These are phyloP conservation scores for Neodiprion virginianus DNA, from an alignment of 1,140 invertebrate species.

Conservation along the genomic window DNA sequence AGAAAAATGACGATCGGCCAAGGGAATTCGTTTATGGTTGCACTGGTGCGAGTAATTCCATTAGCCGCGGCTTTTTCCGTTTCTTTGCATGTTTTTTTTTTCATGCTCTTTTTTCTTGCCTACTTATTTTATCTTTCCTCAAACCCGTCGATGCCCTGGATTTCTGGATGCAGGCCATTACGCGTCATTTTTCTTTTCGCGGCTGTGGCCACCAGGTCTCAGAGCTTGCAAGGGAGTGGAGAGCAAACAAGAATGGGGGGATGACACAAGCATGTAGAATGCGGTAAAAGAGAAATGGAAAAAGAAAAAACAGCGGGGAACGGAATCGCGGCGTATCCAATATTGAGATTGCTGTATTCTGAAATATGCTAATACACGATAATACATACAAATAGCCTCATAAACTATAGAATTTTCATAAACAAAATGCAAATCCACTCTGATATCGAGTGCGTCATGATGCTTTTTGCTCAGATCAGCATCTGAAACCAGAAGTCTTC, in stretches of 20 bases:
- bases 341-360: constrained; percentile 63
- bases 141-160: background rate
- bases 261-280: background rate
- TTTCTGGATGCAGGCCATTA: background rate
- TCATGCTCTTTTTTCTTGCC: no score
- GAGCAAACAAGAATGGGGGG: background rate
- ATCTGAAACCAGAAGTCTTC: no score
- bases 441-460: constrained; percentile 54
- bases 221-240: background rate
- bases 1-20: background rate
- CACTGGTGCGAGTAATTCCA: background rate
- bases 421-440: constrained; percentile 60
- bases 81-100: no score
- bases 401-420: constrained; percentile 65
- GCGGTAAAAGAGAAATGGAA: constrained; percentile 39
- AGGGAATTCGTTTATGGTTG: background rate
- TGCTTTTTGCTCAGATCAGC: background rate
- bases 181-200: background rate
- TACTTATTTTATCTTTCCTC: background rate
- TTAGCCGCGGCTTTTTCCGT: background rate
- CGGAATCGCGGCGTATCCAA: constrained; percentile 51
- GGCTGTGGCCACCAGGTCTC: background rate
- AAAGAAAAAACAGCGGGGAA: constrained; percentile 58
- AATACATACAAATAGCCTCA: constrained; percentile 63
- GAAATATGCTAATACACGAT: constrained; percentile 62